Evolutionary conservation across 2,113 vertebrate species (phyloP).

Genomic region (Stercorarius parasiticus): DNA sequence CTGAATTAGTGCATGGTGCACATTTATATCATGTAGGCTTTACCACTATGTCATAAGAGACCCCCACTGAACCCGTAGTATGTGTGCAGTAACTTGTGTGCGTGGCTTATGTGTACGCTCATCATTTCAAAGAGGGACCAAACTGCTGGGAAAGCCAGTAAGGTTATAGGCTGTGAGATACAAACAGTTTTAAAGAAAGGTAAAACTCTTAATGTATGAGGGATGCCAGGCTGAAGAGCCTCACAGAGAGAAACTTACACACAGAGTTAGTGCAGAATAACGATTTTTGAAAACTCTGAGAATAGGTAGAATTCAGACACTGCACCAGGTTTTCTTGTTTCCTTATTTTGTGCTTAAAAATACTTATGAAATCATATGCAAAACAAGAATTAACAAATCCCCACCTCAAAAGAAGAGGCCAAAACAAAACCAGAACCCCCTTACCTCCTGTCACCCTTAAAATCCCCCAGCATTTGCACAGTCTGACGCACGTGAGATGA

Average conservation of each 20-base stretch:
- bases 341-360: constrained; percentile 33
- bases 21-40: background rate
- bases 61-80: background rate
- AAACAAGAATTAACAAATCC: constrained; percentile 2
- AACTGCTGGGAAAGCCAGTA: background rate
- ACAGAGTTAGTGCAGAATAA: background rate
- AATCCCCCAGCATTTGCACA: constrained; percentile 1
- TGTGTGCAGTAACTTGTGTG: background rate
- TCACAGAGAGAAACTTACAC: background rate
- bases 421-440: background rate
- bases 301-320: background rate
- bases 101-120: accelerated
- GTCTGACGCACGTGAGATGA: constrained; percentile 12
- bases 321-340: background rate
- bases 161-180: background rate
- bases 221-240: background rate
- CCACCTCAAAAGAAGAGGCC: background rate
- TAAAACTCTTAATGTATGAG: background rate
- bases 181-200: background rate
- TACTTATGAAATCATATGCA: background rate
- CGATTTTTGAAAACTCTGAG: background rate
- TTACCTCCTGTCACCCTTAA: background rate
- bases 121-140: background rate
- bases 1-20: background rate
- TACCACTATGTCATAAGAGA: background rate